Percentiles rank a stretch among this genome's conserved stretches.
Evolutionary conservation across 2,797 vertebrate genomes (phyloP).

Genomic region (Craterocephalus amniculus): DNA sequence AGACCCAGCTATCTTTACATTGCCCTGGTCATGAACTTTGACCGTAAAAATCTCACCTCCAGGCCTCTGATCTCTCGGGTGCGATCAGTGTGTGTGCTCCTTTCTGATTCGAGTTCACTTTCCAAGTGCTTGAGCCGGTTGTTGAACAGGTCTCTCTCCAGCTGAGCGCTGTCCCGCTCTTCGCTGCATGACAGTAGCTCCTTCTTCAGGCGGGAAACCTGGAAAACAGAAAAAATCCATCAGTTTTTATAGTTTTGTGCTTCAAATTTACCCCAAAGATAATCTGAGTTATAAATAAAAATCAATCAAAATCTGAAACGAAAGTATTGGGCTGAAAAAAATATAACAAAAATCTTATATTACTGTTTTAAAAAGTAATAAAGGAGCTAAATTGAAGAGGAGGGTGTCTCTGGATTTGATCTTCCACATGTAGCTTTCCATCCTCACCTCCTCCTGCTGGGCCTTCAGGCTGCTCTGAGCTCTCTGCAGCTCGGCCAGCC

Average conservation of each 20-base stretch:
- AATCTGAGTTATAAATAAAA: no score
- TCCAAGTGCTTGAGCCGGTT: conserved; percentile 89
- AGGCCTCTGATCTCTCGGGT: conserved; percentile 85
- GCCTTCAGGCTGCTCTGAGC: conserved; percentile 81
- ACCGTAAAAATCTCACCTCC: conserved; percentile 84
- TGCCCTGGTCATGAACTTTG: conserved; percentile 25
- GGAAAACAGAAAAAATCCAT: background rate
- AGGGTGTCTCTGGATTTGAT: background rate
- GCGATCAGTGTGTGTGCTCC: conserved; percentile 87
- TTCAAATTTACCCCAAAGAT: background rate
- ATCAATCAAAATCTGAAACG: no score
- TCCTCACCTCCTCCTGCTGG: conserved; percentile 90
- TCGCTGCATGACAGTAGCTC: conserved; percentile 87
- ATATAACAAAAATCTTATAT: no score
- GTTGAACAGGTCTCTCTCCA: conserved; percentile 90
- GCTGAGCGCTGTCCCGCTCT: conserved; percentile 83
- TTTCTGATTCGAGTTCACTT: conserved; percentile 86
- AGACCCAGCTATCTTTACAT: conserved; percentile 15
- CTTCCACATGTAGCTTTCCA: background rate
- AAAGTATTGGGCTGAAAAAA: no score
- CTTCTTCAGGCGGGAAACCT: conserved; percentile 90
- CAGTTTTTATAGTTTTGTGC: background rate
- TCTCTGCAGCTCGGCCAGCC: conserved; percentile 87
- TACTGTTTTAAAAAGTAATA: no score
- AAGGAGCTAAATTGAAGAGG: no score